Base-by-base conservation (phyloP, 2,888 invertebrate species). In the Pseudeuparius sepicola region DNA sequence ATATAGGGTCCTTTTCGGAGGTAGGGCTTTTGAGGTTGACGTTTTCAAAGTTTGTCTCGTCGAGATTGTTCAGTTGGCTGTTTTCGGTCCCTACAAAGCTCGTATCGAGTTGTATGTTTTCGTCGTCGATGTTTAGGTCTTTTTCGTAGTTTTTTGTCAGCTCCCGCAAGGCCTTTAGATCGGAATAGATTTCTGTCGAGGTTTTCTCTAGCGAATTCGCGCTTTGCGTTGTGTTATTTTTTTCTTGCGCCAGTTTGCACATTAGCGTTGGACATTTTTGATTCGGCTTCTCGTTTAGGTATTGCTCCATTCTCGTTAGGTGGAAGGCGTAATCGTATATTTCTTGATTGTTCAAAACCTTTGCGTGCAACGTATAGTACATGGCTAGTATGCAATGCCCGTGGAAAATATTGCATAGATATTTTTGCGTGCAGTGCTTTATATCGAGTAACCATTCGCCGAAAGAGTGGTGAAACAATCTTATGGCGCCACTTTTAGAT, bases 371-470 rank as follows among this genome's bases (percentile, higher is more conserved):
- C 31, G 81, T 73, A 66, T 87, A 83, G 54, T 80, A 78, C 77
- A 90, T 83, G 12, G 86, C 83, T 24, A 90, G 68, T 59, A 86
- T 84, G 6, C 83, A 83, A 60, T 94, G 93, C 0, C 94, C 94
- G 49, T 88, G 86, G 31, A 76, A 70, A 5, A 85, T 78, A 46
- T 81, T 79, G 60, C 90, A 94, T 44, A 94, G 69, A 62, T 90
- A 96, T 49, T 90, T 85, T 48, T 90, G 83, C 2, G 94, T 96
- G 60, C 94, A 93, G 56, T 96, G 93, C 62, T 96, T 96, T n/a
- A 96, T 93, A 60, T 96, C 96, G 34, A 88, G 66, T 46, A 96
- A 65, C 96, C 96, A 96, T 56, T 86, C 84, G 14, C 90, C 85
- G 61, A 94, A 94, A 40, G 90, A 92, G 57, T 89, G 88, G 62